Percentiles rank a stretch among this genome's conserved stretches.
phyloP scores from a whole-genome alignment of 1,140 invertebrate genomes.

The Trichonephila clavipes region DNA sequence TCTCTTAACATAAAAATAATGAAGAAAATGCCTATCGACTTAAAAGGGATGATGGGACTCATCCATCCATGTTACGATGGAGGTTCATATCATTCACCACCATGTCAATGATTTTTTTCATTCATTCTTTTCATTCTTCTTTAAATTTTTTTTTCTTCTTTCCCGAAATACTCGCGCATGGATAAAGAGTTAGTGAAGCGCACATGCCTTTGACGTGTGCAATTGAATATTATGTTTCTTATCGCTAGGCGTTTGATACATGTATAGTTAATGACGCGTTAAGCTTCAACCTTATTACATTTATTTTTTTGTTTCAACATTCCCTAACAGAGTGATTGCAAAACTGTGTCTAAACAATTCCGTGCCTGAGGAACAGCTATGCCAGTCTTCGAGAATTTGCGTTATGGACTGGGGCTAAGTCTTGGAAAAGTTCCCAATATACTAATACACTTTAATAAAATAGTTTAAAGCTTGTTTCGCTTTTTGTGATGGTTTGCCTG shows the following conservation, averaged over 20 bases:
- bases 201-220: constrained; percentile 41
- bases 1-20: background rate
- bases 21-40: constrained; percentile 39
- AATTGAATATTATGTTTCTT: constrained; percentile 55
- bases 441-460: constrained; percentile 17
- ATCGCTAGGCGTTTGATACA: constrained; percentile 23
- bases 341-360: constrained; percentile 1
- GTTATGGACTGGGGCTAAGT: background rate
- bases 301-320: constrained; percentile 24
- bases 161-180: background rate
- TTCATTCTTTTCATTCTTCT: background rate
- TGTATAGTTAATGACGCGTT: constrained; percentile 33
- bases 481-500: background rate
- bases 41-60: background rate
- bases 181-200: constrained; percentile 48
- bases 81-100: constrained; percentile 42
- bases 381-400: background rate
- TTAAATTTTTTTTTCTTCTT: background rate
- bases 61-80: constrained; percentile 27
- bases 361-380: background rate
- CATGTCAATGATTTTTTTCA: constrained; percentile 22
- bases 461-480: background rate
- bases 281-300: constrained; percentile 25
- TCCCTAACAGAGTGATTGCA: background rate
- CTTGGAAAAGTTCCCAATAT: constrained; percentile 9